Evolutionary conservation across 2,888 invertebrate species (phyloP), one percentile per base, ranked within the genome.

Genomic region (Caenorhabditis doughertyi): DNA sequence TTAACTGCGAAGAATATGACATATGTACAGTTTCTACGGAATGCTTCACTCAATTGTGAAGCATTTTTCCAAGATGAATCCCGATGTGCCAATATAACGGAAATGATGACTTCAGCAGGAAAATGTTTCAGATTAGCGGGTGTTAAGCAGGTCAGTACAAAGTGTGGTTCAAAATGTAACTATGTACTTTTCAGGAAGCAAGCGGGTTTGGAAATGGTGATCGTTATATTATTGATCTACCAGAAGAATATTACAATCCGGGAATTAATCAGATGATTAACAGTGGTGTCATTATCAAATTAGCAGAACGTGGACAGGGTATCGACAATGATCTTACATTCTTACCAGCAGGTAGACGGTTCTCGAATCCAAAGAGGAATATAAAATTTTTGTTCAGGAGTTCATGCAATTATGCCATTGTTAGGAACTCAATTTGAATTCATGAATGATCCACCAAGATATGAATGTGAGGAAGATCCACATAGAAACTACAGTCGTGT

Each of bases 381-480:
- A n/a, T n/a, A n/a, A n/a, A n/a, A n/a, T n/a, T n/a, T n/a, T n/a
- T n/a, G 2, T 80, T 35, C 53, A 88, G 89, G 90, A 11, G 88
- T 89, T 0, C 89, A 91, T 76, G 90, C 90, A n/a, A 84, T 91
- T 3, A 83, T 91, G 67, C 89, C 90, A 0, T 76, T 91, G 16
- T 84, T 86, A 3, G 91, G 90, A 8, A 90, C 89, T 1, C 76
- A 85, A 23, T 90, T 89, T 81, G 90, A 90, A 29, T 90, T 90
- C 65, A 89, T 89, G 84, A 86, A 90, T 67, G 89, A 89, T 79
- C 90, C 90, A 8, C 90, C 90, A 3, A 58, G 85, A 39, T 87
- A 85, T 53, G 83, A 84, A 55, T 90, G 90, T 71, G 72, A 83
- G 44, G 77, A 87, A 29, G 84, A 89, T 60, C 67, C 74, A 0